These are phyloP conservation scores for Agraylea sexmaculata DNA, from an alignment of 1,140 invertebrate species.

Conservation along the genomic window DNA sequence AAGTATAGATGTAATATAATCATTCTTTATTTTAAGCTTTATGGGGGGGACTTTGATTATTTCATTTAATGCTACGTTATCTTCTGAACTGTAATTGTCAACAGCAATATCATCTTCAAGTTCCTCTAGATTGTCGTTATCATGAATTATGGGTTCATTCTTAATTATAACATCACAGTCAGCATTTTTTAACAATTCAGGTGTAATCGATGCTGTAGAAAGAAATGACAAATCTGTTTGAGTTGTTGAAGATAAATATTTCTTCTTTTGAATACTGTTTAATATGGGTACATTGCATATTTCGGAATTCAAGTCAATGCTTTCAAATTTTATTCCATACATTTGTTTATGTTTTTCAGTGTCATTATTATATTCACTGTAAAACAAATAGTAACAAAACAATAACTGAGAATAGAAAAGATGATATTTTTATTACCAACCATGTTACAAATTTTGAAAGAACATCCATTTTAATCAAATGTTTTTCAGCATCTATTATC, in stretches of 20 bases:
- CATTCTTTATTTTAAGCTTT: conserved; percentile 14
- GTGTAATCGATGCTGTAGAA: background rate
- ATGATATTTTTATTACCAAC: background rate
- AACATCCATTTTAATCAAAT: conserved; percentile 24
- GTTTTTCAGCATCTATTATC: conserved; percentile 43
- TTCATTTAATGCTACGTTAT: conserved; percentile 16
- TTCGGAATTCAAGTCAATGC: background rate
- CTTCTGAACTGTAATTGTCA: conserved; percentile 17
- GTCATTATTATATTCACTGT: too few relatives aligned
- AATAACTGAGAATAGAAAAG: background rate
- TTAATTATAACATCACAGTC: background rate
- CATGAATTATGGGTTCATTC: too few relatives aligned
- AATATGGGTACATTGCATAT: background rate
- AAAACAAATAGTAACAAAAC: too few relatives aligned
- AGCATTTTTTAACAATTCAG: conserved; percentile 1
- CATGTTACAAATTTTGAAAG: background rate
- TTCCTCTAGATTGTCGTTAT: background rate
- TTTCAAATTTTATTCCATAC: background rate
- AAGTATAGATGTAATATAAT: conserved; percentile 1
- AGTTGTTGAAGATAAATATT: background rate
- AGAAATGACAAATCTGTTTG: background rate
- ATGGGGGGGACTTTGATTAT: conserved; percentile 13
- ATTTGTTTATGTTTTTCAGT: too few relatives aligned
- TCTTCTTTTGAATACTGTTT: conserved; percentile 5
- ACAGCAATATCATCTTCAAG: background rate